phyloP scores from a whole-genome alignment of 92 coral and sea anemone genomes.

The Pocillopora grandis region DNA sequence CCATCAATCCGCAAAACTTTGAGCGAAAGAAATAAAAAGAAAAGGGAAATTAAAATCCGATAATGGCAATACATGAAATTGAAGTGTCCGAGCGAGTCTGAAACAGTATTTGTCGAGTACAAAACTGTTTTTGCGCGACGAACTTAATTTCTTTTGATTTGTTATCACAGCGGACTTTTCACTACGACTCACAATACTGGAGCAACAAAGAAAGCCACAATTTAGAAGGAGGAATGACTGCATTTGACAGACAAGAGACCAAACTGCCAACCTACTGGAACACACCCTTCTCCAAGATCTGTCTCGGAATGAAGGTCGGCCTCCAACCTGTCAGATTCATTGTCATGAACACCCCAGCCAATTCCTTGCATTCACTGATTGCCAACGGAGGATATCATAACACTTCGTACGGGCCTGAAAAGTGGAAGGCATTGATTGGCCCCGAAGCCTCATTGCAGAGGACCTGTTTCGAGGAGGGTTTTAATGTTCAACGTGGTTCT shows the following conservation, averaged over 20 bases:
- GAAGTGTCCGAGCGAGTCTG: too few species aligned
- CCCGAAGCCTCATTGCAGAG: constrained; percentile 31
- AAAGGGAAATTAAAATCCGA: too few species aligned
- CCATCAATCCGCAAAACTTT: too few species aligned
- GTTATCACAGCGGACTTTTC: not conserved
- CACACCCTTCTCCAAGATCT: constrained; percentile 39
- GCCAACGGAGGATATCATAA: not conserved
- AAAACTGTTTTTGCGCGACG: too few species aligned
- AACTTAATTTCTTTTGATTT: not conserved
- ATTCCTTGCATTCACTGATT: constrained; percentile 38
- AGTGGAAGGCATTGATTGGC: constrained; percentile 37
- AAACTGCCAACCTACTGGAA: constrained; percentile 45
- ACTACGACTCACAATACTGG: constrained; percentile 21
- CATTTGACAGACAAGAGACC: constrained; percentile 25
- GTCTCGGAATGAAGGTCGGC: constrained; percentile 38
- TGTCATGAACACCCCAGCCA: constrained; percentile 22
- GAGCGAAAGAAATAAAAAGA: too few species aligned
- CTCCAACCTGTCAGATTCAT: not conserved
- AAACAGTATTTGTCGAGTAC: too few species aligned
- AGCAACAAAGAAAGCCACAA: constrained; percentile 6
- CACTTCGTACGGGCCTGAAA: constrained; percentile 18
- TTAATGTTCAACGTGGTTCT: not conserved
- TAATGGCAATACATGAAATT: too few species aligned
- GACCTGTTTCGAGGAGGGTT: constrained; percentile 22
- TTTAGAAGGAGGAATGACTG: constrained; percentile 14